Conservation (phyloP, 2,113 vertebrate genomes). For the Taurulus bubalis region DNA sequence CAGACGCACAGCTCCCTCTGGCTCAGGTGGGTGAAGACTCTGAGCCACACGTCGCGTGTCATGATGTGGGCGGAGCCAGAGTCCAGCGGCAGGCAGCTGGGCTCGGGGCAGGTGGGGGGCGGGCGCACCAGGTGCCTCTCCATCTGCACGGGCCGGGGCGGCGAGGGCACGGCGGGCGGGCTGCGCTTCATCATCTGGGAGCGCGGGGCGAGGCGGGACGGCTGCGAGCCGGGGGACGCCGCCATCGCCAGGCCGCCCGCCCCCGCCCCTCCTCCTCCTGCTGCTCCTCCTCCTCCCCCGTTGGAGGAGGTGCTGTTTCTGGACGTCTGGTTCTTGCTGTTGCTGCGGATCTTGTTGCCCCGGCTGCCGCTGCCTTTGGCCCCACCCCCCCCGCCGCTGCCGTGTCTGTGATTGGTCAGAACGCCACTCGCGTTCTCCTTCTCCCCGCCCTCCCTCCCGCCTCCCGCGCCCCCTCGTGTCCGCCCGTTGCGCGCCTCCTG, state of each 20-base stretch:
- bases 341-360: constrained; percentile 76
- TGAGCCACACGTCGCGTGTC: constrained; percentile 89
- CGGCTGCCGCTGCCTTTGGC: constrained; percentile 65
- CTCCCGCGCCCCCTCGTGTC: constrained; percentile 61
- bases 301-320: constrained; percentile 67
- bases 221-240: constrained; percentile 70
- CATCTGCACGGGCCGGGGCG: constrained; percentile 88
- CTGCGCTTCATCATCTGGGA: constrained; percentile 88
- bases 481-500: constrained; percentile 83
- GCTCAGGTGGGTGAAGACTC: constrained; percentile 90
- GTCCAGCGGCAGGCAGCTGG: constrained; percentile 90
- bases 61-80: constrained; percentile 89
- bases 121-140: constrained; percentile 91
- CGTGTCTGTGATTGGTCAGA: constrained; percentile 80
- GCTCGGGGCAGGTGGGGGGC: constrained; percentile 91
- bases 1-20: constrained; percentile 91
- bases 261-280: constrained; percentile 33
- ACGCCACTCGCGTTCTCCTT: constrained; percentile 77
- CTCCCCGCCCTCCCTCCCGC: constrained; percentile 71
- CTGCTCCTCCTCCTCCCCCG: constrained; percentile 64
- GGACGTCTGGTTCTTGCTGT: constrained; percentile 63
- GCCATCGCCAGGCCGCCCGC: constrained; percentile 58
- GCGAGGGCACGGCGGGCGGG: constrained; percentile 86
- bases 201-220: constrained; percentile 77
- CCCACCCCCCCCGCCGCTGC: constrained; percentile 45